Base-by-base conservation (phyloP, 2,888 invertebrate genomes). In the Patella ulyssiponensis region DNA sequence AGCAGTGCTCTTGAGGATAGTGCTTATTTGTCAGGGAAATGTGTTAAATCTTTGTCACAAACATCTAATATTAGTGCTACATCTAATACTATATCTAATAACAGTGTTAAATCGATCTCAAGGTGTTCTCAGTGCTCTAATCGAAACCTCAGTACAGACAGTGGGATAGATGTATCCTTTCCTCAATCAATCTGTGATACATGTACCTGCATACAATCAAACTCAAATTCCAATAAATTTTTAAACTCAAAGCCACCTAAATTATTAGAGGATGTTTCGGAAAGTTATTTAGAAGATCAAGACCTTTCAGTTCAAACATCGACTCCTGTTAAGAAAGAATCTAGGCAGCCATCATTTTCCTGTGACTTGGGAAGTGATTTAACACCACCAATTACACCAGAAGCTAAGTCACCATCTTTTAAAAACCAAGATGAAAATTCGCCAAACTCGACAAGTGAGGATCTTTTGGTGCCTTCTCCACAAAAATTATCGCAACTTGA, bases 111-210 rank as follows among this genome's bases (percentile, higher is more conserved):
- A 44, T 44, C 44, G 44, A 44, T 44, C 44, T 44, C 44, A 44
- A 64, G 58, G 53, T 56, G 72, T 64, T 27, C 58, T 64, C 70
- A 75, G n/a, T 71, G 75, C 9, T 75, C 75, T 4, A n/a, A n/a
- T 15, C 71, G 75, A 53, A 69, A 71, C 7, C 64, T 23, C 23
- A 76, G 58, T 51, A 54, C 71, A 64, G 81, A 83, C 73, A 82
- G 83, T 77, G 81, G 83, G 69, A 74, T 80, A n/a, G 75, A 76
- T 23, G 53, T 75, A n/a, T 79, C 79, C 56, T 54, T 76, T 44
- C 70, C 73, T 52, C 72, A 71, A 78, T 73, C 54, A 53, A 54
- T 53, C 77, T 80, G 80, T 80, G 80, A 80, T 80, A 80, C 51
- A 27, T 71, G 33, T 74, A 64, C 23, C 9, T 58, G 27, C 58